Base-by-base conservation (phyloP, 2,888 invertebrate genomes). In the Autographa gamma region DNA sequence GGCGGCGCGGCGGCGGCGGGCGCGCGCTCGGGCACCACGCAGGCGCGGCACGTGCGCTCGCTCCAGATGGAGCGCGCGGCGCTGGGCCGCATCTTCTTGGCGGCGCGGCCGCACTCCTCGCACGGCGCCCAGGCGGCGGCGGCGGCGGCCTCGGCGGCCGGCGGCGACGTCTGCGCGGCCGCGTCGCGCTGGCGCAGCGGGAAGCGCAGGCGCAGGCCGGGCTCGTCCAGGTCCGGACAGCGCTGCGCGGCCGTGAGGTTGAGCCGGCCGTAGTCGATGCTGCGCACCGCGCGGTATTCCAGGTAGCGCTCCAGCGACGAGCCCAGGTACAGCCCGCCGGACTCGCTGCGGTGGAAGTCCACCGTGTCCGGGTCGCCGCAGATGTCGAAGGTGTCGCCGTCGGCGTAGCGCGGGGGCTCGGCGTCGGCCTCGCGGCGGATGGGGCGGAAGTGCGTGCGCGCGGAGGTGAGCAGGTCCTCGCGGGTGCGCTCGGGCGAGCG, bases 361-460 rank as follows among this genome's bases (percentile, higher is more conserved):
- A 97, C 96, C 41, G 93, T 86, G 86, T 97, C 97, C 83, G 97
- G 93, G 82, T 96, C 96, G 85, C 95, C 96, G 82, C 95, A 92
- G 82, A 97, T 97, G 79, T 97, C 96, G 92, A 98, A 98, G 18
- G 97, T 97, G 82, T 97, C 97, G 63, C 98, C 98, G 91, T 98
- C 97, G 41, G 96, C 96, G 90, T 96, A 96, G 65, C 92, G 91
- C 87, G 90, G 73, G 68, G 82, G 83, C 74, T 90, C 91, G 63
- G 91, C 90, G 56, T 91, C 91, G 62, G 89, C 82, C 79, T 96
- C 96, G 84, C 96, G 96, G 83, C 97, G 96, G 83, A 98, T 98
- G 18, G 98, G 98, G 80, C 97, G 97, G 94, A 98, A 98, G 93
- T 98, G 98, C 71, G 98, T 98, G 78, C 97, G 97, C 77, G 97